Percentiles rank a stretch among this genome's conserved stretches.
Conservation (phyloP, 1,140 invertebrate species). For the Solenopsis invicta region DNA sequence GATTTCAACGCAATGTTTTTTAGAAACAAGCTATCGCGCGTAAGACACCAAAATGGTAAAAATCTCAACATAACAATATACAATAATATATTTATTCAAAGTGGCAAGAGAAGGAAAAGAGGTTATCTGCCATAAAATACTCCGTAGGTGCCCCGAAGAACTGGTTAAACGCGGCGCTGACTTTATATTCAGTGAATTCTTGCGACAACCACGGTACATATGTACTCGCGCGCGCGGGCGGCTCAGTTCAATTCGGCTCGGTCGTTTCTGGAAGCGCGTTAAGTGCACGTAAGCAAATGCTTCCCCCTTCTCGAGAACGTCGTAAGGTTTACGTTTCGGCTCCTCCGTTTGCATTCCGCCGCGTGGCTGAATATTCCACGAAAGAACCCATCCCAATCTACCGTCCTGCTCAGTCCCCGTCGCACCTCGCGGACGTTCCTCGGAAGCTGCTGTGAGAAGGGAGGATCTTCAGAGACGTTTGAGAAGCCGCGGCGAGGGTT, state of each 20-base stretch:
- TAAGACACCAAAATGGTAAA: no score
- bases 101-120: neutral
- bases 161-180: slow-evolving; percentile 41
- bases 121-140: slow-evolving; percentile 1
- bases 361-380: slow-evolving; percentile 71
- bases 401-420: neutral
- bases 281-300: slow-evolving; percentile 76
- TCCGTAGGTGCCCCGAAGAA: slow-evolving; percentile 3
- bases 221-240: neutral
- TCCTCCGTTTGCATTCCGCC: slow-evolving; percentile 74
- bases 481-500: slow-evolving; percentile 44
- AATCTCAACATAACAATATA: neutral
- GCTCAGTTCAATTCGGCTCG: slow-evolving; percentile 36
- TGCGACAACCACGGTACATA: slow-evolving; percentile 29
- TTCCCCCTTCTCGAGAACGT: slow-evolving; percentile 39
- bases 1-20: no score
- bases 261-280: slow-evolving; percentile 64
- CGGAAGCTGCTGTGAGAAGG: slow-evolving; percentile 46
- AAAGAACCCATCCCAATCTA: slow-evolving; percentile 64
- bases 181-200: slow-evolving; percentile 54
- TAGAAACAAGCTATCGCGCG: slow-evolving; percentile 8
- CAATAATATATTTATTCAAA: slow-evolving; percentile 24
- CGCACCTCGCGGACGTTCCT: neutral
- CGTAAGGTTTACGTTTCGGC: slow-evolving; percentile 75
- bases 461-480: slow-evolving; percentile 71